These are phyloP conservation scores for Schlechtendalia chinensis DNA, from an alignment of 1,140 invertebrate genomes.

Conservation along the genomic window DNA sequence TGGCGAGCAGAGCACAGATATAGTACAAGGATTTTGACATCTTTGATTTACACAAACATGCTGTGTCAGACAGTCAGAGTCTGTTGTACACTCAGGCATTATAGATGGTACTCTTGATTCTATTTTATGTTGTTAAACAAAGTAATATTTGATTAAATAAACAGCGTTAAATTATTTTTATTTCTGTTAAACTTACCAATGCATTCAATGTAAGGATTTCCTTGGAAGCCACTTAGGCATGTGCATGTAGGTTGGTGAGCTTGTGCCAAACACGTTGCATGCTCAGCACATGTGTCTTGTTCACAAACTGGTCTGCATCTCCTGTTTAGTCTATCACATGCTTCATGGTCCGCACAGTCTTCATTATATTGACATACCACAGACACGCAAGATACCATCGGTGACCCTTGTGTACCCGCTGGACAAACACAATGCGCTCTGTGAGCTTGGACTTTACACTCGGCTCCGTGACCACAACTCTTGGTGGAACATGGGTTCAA, in stretches of 20 bases:
- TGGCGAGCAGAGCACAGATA: constrained; percentile 67
- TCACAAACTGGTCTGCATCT: constrained; percentile 80
- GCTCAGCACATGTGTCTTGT: constrained; percentile 71
- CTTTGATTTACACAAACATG: constrained; percentile 73
- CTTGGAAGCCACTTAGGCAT: constrained; percentile 71
- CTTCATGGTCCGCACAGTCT: constrained; percentile 81
- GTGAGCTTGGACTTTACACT: constrained; percentile 73
- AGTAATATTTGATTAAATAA: background rate
- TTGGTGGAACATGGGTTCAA: constrained; percentile 71
- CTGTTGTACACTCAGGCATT: constrained; percentile 67
- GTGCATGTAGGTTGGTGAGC: constrained; percentile 76
- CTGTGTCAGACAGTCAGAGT: constrained; percentile 72
- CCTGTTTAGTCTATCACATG: constrained; percentile 79
- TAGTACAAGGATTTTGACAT: constrained; percentile 74
- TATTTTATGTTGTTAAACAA: constrained; percentile 27
- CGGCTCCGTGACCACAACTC: constrained; percentile 74
- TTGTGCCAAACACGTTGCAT: constrained; percentile 70
- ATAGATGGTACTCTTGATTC: constrained; percentile 52
- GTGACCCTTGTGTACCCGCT: constrained; percentile 78
- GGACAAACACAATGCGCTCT: constrained; percentile 79
- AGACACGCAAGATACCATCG: constrained; percentile 74
- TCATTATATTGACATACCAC: constrained; percentile 84
- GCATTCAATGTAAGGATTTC: constrained; percentile 79
- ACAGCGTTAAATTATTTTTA: background rate
- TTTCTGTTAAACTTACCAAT: constrained; percentile 54